Base-by-base conservation (phyloP, 2,888 invertebrate species). In the Tachina fera region DNA sequence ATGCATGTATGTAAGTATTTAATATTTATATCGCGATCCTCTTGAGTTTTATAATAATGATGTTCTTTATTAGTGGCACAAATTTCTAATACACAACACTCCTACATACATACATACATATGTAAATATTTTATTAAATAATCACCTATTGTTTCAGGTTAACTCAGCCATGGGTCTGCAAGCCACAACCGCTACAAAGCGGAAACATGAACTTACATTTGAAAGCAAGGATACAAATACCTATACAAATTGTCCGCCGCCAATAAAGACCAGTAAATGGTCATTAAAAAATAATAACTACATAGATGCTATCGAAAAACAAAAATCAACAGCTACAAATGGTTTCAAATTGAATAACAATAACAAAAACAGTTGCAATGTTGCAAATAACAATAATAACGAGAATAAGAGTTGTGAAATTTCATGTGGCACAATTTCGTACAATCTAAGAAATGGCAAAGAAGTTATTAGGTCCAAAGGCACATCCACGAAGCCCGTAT, bases 91-190 rank as follows among this genome's bases (percentile, higher is more conserved):
- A 31, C 0, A 31, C 31, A 31, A 31, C 31, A 31, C 31, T 6
- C n/a, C n/a, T n/a, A n/a, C 31, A 31, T 4, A 4, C 31, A 31
- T 31, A 31, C 6, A 6, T 31, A 31, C 6, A 6, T 31, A 31
- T 31, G 31, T 31, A 31, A 31, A 31, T 31, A 31, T 31, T 31
- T 31, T 31, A 31, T 31, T 31, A 31, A 60, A 51, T 51, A 39
- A 14, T 56, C 9, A 67, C 47, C n/a, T 76, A 1, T 72, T 0
- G 41, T 83, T 86, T 68, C 41, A 93, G 93, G 91, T 92, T 82
- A 91, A 92, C 95, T 95, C 95, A 94, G 95, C 95, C 94, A 95
- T 95, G 95, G 95, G 95, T 95, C 94, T 95, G 94, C 95, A 95
- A 94, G 95, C 95, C 90, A 92, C 93, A 88, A 95, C 95, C 92